Percentiles rank a stretch among this genome's conserved stretches.
phyloP scores from a whole-genome alignment of 2,113 vertebrate genomes.

The Cricetomys ansorgei region DNA sequence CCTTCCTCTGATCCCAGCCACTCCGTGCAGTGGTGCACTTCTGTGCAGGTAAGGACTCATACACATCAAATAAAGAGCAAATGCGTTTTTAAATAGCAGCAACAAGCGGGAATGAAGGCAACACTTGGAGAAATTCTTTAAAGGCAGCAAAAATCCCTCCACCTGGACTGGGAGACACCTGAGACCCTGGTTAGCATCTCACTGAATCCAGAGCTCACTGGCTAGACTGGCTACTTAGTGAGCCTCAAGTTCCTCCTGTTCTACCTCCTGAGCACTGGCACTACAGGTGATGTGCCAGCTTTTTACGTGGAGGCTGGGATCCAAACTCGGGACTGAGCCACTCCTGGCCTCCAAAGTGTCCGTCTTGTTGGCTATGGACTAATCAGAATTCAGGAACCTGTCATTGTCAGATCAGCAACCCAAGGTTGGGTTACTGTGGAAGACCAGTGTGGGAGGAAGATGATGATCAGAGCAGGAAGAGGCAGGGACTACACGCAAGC shows the following conservation, averaged over 20 bases:
- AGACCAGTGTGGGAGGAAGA: neutral
- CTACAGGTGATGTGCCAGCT: neutral
- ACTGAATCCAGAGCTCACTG: neutral
- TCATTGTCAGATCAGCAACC: neutral
- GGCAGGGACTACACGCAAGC: neutral
- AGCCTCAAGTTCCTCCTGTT: neutral
- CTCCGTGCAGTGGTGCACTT: neutral
- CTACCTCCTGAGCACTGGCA: neutral
- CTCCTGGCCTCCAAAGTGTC: neutral
- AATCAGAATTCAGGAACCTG: neutral
- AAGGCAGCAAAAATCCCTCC: neutral
- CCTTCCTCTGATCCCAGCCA: neutral
- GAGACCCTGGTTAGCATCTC: neutral
- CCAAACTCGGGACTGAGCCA: neutral
- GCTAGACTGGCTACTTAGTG: neutral
- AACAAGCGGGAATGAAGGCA: neutral
- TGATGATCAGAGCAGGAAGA: neutral
- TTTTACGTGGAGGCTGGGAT: neutral
- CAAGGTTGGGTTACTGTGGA: neutral
- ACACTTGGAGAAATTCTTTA: neutral
- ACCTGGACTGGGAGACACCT: neutral
- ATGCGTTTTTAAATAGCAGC: neutral
- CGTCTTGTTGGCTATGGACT: neutral
- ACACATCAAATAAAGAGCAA: neutral
- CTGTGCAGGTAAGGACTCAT: neutral